Percentiles rank a stretch among this genome's conserved stretches.
phyloP scores from a whole-genome alignment of 2,113 vertebrate species.

The Corythaeola cristata region DNA sequence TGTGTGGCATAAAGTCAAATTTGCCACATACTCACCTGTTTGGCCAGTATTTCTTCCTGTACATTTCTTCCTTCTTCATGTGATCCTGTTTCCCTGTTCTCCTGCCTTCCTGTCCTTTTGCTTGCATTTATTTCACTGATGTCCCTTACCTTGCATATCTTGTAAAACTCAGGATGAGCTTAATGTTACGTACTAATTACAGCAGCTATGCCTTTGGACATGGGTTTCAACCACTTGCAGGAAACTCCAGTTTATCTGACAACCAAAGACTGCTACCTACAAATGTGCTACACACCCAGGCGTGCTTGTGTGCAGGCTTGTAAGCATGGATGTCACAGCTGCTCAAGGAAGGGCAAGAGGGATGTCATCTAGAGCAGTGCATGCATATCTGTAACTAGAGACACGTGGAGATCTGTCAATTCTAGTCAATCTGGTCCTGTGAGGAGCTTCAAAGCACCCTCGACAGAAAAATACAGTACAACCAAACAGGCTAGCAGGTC shows the following conservation, averaged over 20 bases:
- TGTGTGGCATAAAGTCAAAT: not conserved
- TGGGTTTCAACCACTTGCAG: not conserved
- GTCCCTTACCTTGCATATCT: not conserved
- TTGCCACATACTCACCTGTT: not conserved
- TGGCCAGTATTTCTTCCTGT: not conserved
- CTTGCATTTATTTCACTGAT: not conserved
- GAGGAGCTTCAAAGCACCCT: not conserved
- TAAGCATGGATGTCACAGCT: not conserved
- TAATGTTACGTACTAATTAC: not conserved
- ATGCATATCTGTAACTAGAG: not conserved
- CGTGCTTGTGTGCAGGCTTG: not conserved
- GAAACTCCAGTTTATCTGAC: not conserved
- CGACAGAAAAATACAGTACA: not conserved
- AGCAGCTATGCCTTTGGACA: not conserved
- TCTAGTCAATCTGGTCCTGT: not conserved
- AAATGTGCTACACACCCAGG: not conserved
- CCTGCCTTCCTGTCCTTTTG: not conserved
- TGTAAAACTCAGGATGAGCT: not conserved
- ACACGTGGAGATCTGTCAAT: not conserved
- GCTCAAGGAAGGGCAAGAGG: not conserved
- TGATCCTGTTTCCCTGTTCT: not conserved
- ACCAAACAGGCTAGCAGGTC: not conserved
- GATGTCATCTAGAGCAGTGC: rapidly evolving
- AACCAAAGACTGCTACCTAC: not conserved
- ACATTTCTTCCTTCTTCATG: not conserved